These are phyloP conservation scores for Theodoxus fluviatilis DNA, from an alignment of 2,888 invertebrate genomes.

Conservation along the genomic window DNA sequence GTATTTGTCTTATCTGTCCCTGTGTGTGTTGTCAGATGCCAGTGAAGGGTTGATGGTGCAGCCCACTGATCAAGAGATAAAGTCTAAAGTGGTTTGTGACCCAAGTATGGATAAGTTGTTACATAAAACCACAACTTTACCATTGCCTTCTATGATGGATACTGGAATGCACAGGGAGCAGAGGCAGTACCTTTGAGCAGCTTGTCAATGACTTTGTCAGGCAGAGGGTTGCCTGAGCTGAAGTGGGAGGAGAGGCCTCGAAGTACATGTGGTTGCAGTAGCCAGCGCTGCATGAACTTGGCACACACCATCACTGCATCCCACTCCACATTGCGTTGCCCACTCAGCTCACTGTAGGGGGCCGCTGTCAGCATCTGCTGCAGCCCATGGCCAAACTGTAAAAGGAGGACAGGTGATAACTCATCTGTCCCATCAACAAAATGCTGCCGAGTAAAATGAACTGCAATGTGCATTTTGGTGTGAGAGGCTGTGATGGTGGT, in stretches of 20 bases:
- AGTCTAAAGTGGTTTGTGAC: no score
- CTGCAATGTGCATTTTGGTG: no score
- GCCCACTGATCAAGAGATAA: no score
- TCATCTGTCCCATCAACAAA: no score
- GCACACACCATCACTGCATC: slow-evolving; percentile 85
- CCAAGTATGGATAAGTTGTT: no score
- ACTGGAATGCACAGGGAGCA: no score
- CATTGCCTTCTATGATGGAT: neutral
- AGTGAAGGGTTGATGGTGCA: no score
- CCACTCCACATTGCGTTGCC: slow-evolving; percentile 89
- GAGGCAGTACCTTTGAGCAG: slow-evolving; percentile 71
- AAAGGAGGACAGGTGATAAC: slow-evolving; percentile 34
- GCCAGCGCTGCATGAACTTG: slow-evolving; percentile 81
- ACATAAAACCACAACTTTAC: no score
- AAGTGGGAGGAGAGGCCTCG: slow-evolving; percentile 77
- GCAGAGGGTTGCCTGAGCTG: slow-evolving; percentile 76
- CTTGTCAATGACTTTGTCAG: slow-evolving; percentile 72
- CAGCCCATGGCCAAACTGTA: slow-evolving; percentile 82
- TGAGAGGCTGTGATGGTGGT: no score
- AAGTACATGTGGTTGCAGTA: slow-evolving; percentile 74
- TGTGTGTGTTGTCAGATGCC: no score
- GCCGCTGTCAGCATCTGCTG: slow-evolving; percentile 85
- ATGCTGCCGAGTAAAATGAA: no score
- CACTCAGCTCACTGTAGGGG: slow-evolving; percentile 84
- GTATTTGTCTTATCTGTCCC: no score